A percentile compares a stretch with the other conserved stretches of the same genome.
Conservation (phyloP, 2,113 vertebrate species). For the Amphilophus citrinellus region DNA sequence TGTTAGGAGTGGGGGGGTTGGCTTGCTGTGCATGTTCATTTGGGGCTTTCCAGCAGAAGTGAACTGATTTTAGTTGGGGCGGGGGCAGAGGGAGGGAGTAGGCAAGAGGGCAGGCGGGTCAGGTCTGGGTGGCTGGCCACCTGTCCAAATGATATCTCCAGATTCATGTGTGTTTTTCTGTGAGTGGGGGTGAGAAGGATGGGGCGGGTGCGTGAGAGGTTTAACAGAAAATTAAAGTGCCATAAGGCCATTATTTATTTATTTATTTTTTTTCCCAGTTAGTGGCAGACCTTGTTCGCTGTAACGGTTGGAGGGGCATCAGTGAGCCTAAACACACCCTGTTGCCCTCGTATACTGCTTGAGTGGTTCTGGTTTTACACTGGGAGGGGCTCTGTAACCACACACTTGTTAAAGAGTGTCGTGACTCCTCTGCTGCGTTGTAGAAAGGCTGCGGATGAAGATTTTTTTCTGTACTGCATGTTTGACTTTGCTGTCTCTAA, state of each 20-base stretch:
- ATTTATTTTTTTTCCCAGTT: slow-evolving; percentile 54
- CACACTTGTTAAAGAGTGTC: slow-evolving; percentile 27
- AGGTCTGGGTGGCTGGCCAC: slow-evolving; percentile 83
- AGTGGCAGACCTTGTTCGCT: slow-evolving; percentile 43
- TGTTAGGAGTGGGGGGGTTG: neutral
- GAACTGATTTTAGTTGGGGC: slow-evolving; percentile 70
- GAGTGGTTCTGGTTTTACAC: slow-evolving; percentile 40
- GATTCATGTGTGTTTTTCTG: slow-evolving; percentile 60
- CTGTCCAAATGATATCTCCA: slow-evolving; percentile 82
- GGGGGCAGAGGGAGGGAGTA: slow-evolving; percentile 26
- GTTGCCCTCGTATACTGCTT: neutral
- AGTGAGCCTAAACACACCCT: slow-evolving; percentile 36
- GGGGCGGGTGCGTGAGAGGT: slow-evolving; percentile 21
- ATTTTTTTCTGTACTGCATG: neutral
- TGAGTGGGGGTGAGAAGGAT: slow-evolving; percentile 11
- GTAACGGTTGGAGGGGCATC: slow-evolving; percentile 59
- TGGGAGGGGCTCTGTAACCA: slow-evolving; percentile 52
- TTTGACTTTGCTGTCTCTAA: neutral
- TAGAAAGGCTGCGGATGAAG: neutral
- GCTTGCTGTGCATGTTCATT: slow-evolving; percentile 66
- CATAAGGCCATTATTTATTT: slow-evolving; percentile 65
- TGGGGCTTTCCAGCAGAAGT: slow-evolving; percentile 79
- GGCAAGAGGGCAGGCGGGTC: slow-evolving; percentile 72
- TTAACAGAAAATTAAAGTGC: slow-evolving; percentile 73
- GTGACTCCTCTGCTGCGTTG: neutral